phyloP scores from a whole-genome alignment of 2,888 invertebrate species.

The Saturnia japonica region DNA sequence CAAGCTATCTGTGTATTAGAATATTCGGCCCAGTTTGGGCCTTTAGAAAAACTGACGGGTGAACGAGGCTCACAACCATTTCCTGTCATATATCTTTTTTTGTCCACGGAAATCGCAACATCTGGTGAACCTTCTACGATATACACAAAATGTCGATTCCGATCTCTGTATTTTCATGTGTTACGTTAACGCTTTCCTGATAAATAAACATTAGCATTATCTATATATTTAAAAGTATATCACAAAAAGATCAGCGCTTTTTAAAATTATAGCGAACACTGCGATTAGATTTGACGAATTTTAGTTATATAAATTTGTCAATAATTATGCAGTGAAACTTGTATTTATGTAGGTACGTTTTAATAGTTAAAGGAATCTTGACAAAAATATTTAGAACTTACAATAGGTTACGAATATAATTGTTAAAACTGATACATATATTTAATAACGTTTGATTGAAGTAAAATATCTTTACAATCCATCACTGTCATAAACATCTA shows the following conservation, averaged over 20 bases:
- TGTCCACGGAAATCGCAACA: slow-evolving; percentile 70
- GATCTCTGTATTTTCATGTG: neutral
- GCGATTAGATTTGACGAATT: neutral
- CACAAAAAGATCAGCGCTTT: neutral
- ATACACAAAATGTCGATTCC: slow-evolving; percentile 36
- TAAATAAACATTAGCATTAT: neutral
- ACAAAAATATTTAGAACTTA: neutral
- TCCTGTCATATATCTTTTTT: slow-evolving; percentile 71
- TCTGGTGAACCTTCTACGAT: slow-evolving; percentile 56
- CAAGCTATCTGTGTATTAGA: neutral
- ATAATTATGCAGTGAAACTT: neutral
- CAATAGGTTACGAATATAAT: neutral
- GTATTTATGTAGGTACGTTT: neutral
- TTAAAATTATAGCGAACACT: neutral
- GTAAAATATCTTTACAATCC: neutral
- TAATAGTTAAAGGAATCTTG: neutral
- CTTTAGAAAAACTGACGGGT: slow-evolving; percentile 62
- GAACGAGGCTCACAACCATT: slow-evolving; percentile 68
- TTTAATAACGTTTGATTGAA: neutral
- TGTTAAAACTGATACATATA: neutral
- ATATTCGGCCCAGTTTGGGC: slow-evolving; percentile 21
- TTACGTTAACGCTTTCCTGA: neutral
- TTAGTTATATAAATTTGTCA: neutral
- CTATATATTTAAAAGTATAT: neutral
- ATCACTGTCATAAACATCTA: neutral